Evolutionary conservation across 1,140 invertebrate species (phyloP).

Genomic region (Megalopta genalis): DNA sequence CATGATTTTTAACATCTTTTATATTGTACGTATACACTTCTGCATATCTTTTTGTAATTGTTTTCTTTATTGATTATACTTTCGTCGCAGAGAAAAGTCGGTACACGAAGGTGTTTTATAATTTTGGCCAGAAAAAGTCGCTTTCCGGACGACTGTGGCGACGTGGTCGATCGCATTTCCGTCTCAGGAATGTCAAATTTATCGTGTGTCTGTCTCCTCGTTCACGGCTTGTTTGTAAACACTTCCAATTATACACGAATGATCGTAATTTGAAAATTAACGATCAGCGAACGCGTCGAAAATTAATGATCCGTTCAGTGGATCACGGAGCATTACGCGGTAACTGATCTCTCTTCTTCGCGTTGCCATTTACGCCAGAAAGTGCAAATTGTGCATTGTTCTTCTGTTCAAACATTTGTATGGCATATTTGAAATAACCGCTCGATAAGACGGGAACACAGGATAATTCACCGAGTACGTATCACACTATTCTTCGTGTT

Average conservation of each 20-base stretch:
- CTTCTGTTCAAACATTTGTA: not conserved
- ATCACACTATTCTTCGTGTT: too few species aligned
- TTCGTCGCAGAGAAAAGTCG: too few species aligned
- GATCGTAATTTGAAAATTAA: not conserved
- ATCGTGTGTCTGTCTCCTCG: not conserved
- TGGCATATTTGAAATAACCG: too few species aligned
- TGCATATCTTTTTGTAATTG: too few species aligned
- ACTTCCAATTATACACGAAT: not conserved
- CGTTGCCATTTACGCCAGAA: not conserved
- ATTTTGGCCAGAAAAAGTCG: too few species aligned
- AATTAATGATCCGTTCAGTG: not conserved
- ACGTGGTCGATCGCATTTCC: not conserved
- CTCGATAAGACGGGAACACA: too few species aligned
- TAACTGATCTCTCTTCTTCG: not conserved
- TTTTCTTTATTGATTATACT: too few species aligned
- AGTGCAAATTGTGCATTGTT: not conserved
- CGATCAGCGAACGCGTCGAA: not conserved
- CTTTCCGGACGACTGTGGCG: too few species aligned
- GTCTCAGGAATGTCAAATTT: slow-evolving; percentile 23
- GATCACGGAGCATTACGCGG: not conserved
- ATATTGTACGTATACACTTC: too few species aligned
- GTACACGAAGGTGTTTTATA: too few species aligned
- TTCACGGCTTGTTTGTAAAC: not conserved
- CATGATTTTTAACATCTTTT: too few species aligned
- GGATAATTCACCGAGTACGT: too few species aligned